A percentile compares a stretch with the other conserved stretches of the same genome.
Conservation (phyloP, 2,888 invertebrate species). For the Alviniconcha strummeri region DNA sequence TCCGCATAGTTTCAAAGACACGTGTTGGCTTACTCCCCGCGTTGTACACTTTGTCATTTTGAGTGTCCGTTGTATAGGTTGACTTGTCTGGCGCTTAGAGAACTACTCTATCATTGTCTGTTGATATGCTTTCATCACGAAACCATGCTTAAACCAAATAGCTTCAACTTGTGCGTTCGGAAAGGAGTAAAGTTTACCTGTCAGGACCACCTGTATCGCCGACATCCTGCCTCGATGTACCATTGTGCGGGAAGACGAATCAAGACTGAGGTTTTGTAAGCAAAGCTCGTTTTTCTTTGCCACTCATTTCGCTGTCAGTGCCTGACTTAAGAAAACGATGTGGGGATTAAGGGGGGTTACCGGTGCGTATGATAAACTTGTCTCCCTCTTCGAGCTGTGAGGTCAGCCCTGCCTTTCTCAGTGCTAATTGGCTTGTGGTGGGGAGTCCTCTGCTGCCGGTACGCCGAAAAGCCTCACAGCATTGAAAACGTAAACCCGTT, state of each 20-base stretch:
- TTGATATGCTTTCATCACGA: too few relatives aligned
- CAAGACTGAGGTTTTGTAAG: constrained; percentile 9
- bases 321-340: constrained; percentile 14
- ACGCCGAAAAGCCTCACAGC: too few relatives aligned
- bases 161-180: too few relatives aligned
- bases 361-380: constrained; percentile 2
- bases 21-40: too few relatives aligned
- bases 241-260: background rate
- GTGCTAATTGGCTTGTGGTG: constrained; percentile 1
- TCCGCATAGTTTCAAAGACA: too few relatives aligned
- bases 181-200: too few relatives aligned
- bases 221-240: background rate
- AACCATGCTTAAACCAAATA: too few relatives aligned
- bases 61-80: too few relatives aligned
- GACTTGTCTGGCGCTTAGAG: too few relatives aligned
- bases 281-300: constrained; percentile 12
- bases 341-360: constrained; percentile 12
- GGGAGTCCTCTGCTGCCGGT: background rate
- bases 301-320: background rate
- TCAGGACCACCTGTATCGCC: background rate
- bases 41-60: too few relatives aligned
- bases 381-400: background rate
- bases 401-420: background rate
- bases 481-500: too few relatives aligned
- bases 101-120: too few relatives aligned